phyloP scores from a whole-genome alignment of 2,797 vertebrate genomes.

The Alauda arvensis region DNA sequence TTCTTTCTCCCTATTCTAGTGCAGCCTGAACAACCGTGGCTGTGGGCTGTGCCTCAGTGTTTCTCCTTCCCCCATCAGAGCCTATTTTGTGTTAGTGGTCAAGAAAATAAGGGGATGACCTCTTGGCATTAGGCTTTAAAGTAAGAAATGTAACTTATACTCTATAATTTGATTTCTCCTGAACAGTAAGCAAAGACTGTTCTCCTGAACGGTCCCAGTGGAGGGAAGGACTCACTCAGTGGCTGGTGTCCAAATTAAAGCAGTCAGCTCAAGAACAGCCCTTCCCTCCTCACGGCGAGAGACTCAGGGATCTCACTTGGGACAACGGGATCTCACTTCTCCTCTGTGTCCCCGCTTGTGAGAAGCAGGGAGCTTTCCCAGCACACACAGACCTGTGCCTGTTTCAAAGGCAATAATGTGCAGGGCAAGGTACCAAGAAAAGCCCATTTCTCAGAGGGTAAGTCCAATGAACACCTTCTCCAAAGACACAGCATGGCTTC shows the following conservation, averaged over 20 bases:
- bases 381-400: background rate
- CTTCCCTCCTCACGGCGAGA: accelerated
- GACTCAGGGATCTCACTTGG: background rate
- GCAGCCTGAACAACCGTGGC: background rate
- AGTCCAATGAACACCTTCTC: background rate
- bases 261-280: background rate
- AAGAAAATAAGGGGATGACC: background rate
- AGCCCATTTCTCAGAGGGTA: background rate
- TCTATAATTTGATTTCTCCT: background rate
- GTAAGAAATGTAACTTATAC: background rate
- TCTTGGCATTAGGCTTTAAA: background rate
- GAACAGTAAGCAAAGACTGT: background rate
- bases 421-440: background rate
- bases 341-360: background rate
- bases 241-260: background rate
- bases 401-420: background rate
- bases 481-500: background rate
- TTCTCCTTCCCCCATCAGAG: background rate
- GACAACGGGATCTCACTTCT: background rate
- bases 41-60: background rate
- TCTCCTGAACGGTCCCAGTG: too few relatives aligned
- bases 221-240: background rate
- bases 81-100: background rate
- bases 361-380: background rate
- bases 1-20: background rate